Evolutionary conservation across 1,140 invertebrate species (phyloP).

Genomic region (silkworm (Bombyx mori)): DNA sequence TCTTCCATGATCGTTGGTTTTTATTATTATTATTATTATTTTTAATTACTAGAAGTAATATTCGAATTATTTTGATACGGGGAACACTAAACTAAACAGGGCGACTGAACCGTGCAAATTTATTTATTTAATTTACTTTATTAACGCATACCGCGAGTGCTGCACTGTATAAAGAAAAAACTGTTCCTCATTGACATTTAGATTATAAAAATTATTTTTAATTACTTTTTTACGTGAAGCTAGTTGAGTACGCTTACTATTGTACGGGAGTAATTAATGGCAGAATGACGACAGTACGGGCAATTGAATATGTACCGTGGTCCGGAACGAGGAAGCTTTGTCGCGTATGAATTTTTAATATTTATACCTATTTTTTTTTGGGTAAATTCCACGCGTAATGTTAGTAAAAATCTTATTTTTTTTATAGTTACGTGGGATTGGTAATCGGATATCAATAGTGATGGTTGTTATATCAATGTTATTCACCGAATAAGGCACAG

Average conservation of each 20-base stretch:
- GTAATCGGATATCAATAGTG: too few species aligned
- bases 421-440: too few species aligned
- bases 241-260: conserved; percentile 63
- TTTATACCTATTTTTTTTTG: too few species aligned
- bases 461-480: too few species aligned
- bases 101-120: conserved; percentile 28
- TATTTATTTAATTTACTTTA: conserved; percentile 26
- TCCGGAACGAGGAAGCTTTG: too few species aligned
- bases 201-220: conserved; percentile 26
- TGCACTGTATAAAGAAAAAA: conserved; percentile 38
- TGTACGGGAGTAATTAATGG: conserved; percentile 49
- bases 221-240: conserved; percentile 43
- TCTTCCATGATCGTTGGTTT: too few species aligned
- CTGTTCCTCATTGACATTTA: conserved; percentile 44
- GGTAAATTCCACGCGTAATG: too few species aligned
- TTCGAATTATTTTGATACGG: too few species aligned
- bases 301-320: too few species aligned
- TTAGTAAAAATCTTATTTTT: too few species aligned
- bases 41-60: conserved; percentile 1
- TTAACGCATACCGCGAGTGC: conserved; percentile 18
- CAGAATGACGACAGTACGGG: conserved; percentile 30
- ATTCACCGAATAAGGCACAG: not conserved
- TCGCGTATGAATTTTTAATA: too few species aligned
- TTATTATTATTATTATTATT: conserved; percentile 6
- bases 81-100: conserved; percentile 12